Base-by-base conservation (phyloP, 2,888 invertebrate species). In the Uropetala carovei region DNA sequence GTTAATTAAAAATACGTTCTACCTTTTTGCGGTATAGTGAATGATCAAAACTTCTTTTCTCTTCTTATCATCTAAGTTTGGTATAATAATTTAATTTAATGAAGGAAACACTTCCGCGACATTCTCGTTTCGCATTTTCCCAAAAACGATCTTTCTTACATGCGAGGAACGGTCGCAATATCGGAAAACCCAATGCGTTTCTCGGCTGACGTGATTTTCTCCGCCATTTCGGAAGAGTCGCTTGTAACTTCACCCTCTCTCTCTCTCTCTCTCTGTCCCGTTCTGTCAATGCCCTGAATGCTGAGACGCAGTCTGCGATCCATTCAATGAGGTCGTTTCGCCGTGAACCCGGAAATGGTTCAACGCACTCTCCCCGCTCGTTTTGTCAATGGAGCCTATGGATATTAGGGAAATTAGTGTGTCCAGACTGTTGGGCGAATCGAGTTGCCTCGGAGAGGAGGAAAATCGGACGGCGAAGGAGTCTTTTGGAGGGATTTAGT, bases 341-440 rank as follows among this genome's bases (percentile, higher is more conserved):
- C 75, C 11, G 75, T 75, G 75, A 75, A 75, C 75, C 75, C 75
- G 75, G 75, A 75, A 75, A 75, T 75, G 75, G 75, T 75, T 75
- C 75, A 75, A 75, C 75, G 75, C 75, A 75, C 75, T 75, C 75
- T 75, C 75, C 75, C 75, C 75, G 16, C 75, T 75, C 27, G 22
- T 75, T 75, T 75, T 75, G 75, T 75, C 75, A 22, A 22, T 75
- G 75, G 75, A 75, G 75, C 22, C 16, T 75, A 27, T 22, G 75
- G 75, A 75, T 75, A 75, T 75, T 75, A 75, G 75, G 75, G 75
- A 75, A 75, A 75, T 75, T 75, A 75, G 75, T 75, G 75, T 27
- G 75, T 75, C 75, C 75, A 27, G 75, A 75, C 75, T 75, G 75
- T 75, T 75, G 75, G n/a, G 75, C 22, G 75, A 75, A n/a, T 64